A percentile compares a stretch with the other conserved stretches of the same genome.
phyloP scores from a whole-genome alignment of 2,113 vertebrate species.

The Crotophaga sulcirostris region DNA sequence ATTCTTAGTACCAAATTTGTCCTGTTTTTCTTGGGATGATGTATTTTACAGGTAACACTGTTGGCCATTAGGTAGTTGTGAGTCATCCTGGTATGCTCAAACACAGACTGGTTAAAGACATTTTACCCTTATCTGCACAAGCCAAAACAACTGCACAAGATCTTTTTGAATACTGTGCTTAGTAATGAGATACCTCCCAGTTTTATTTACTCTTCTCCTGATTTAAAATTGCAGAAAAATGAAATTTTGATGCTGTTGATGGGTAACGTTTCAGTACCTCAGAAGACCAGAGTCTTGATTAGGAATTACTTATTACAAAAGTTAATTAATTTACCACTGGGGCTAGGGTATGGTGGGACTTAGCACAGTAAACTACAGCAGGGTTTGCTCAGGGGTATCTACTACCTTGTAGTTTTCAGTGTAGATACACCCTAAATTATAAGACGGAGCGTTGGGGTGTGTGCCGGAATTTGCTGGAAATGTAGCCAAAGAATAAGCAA shows the following conservation, averaged over 20 bases:
- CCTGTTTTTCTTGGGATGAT: background rate
- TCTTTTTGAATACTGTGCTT: background rate
- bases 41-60: background rate
- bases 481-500: background rate
- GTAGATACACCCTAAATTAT: background rate
- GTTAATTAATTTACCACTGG: background rate
- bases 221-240: background rate
- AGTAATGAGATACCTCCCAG: background rate
- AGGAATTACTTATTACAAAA: background rate
- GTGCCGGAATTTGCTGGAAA: background rate
- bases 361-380: accelerated
- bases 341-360: background rate
- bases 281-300: background rate
- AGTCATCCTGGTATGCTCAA: background rate
- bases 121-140: background rate
- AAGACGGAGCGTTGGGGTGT: background rate
- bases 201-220: background rate
- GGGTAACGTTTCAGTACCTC: background rate
- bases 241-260: background rate
- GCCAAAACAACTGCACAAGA: background rate
- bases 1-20: background rate
- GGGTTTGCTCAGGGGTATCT: background rate
- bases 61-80: background rate
- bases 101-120: background rate
- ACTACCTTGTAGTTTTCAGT: background rate